A percentile compares a stretch with the other conserved stretches of the same genome.
phyloP scores from a whole-genome alignment of 2,113 vertebrate species.

The Rhizomys pruinosus region DNA sequence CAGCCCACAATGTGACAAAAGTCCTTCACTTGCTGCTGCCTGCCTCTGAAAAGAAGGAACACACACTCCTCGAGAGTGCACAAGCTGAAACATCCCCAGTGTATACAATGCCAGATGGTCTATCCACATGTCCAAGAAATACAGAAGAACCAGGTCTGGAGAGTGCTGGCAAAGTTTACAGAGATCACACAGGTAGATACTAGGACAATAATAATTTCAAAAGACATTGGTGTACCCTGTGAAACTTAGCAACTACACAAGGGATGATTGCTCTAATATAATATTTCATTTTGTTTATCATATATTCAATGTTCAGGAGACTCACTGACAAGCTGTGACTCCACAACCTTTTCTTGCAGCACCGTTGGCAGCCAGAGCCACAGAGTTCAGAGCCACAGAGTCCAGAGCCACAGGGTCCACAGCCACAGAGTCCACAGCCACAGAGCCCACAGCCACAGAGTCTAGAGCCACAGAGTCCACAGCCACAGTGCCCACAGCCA shows the following conservation, averaged over 20 bases:
- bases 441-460: too few relatives aligned
- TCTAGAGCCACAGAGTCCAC: too few relatives aligned
- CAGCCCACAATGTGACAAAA: too few relatives aligned
- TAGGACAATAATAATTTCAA: not conserved
- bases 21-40: not conserved
- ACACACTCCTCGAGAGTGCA: too few relatives aligned
- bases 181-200: not conserved
- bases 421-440: too few relatives aligned
- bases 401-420: too few relatives aligned
- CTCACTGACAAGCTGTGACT: rapidly evolving
- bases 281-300: not conserved
- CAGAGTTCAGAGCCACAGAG: too few relatives aligned
- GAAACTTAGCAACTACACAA: not conserved
- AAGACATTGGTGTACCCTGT: not conserved
- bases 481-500: too few relatives aligned
- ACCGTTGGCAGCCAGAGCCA: not conserved
- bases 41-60: not conserved
- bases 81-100: rapidly evolving
- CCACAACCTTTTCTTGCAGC: too few relatives aligned
- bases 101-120: too few relatives aligned
- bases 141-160: not conserved
- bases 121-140: not conserved
- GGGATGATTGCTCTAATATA: not conserved
- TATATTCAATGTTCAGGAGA: not conserved
- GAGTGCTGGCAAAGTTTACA: not conserved